Percentiles rank a stretch among this genome's conserved stretches.
Conservation (phyloP, 2,888 invertebrate species). For the Thalpophila matura region DNA sequence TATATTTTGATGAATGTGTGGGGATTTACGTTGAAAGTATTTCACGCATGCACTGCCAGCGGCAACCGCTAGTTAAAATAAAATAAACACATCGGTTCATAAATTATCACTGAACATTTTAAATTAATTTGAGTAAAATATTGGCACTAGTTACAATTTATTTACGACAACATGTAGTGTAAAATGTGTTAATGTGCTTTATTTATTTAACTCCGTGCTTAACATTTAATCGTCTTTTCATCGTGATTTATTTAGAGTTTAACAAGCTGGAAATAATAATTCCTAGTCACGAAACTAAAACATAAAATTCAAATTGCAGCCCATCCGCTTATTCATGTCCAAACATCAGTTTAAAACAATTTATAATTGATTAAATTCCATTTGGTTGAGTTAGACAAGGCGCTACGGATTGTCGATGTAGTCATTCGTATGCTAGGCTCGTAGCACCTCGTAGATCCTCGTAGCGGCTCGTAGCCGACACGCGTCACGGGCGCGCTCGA, state of each 20-base stretch:
- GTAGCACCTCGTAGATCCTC: slow-evolving; percentile 62
- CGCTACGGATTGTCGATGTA: slow-evolving; percentile 53
- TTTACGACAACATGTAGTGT: slow-evolving; percentile 38
- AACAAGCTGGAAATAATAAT: slow-evolving; percentile 12
- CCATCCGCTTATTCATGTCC: slow-evolving; percentile 12
- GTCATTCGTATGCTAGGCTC: slow-evolving; percentile 65
- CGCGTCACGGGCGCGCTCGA: slow-evolving; percentile 62
- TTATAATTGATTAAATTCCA: slow-evolving; percentile 61
- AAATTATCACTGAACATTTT: slow-evolving; percentile 49
- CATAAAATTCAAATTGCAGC: background rate
- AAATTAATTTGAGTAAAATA: slow-evolving; percentile 57
- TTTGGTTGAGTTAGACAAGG: slow-evolving; percentile 46
- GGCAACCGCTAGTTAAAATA: slow-evolving; percentile 27
- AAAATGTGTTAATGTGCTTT: slow-evolving; percentile 33
- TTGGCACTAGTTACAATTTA: slow-evolving; percentile 41
- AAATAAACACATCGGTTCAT: slow-evolving; percentile 50
- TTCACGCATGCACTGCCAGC: background rate
- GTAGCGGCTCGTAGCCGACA: slow-evolving; percentile 63
- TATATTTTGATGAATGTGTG: slow-evolving; percentile 5
- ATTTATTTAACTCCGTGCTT: slow-evolving; percentile 41
- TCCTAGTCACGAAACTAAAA: background rate
- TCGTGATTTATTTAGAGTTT: slow-evolving; percentile 31
- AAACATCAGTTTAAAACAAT: slow-evolving; percentile 39
- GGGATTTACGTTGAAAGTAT: background rate
- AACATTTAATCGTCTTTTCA: slow-evolving; percentile 25